Conservation (phyloP, 2,797 vertebrate species). For the Danio albolineatus region DNA sequence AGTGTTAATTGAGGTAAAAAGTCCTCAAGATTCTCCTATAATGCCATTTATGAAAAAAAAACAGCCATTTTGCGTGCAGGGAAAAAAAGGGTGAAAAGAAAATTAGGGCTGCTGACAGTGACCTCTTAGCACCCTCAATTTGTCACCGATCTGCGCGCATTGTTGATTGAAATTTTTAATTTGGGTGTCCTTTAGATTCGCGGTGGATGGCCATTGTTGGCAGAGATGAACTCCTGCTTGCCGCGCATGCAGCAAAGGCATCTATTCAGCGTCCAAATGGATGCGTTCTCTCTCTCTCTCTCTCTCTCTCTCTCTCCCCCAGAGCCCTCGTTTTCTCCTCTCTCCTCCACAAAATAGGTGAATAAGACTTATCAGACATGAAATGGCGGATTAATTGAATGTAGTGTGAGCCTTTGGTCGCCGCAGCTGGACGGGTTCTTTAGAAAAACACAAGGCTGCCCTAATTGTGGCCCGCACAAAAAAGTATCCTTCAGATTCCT, state of each 20-base stretch:
- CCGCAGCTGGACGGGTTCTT: constrained; percentile 88
- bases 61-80: constrained; percentile 76
- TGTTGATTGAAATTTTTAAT: constrained; percentile 95
- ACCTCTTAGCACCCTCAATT: constrained; percentile 86
- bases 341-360: constrained; percentile 78
- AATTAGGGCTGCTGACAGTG: constrained; percentile 77
- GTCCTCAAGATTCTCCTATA: constrained; percentile 84
- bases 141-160: constrained; percentile 88
- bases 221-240: constrained; percentile 86
- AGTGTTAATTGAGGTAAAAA: constrained; percentile 82
- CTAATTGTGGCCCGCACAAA: constrained; percentile 94
- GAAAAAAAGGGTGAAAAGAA: constrained; percentile 68
- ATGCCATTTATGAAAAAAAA: constrained; percentile 77
- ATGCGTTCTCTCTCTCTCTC: constrained; percentile 73
- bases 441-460: constrained; percentile 89
- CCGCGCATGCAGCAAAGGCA: constrained; percentile 74
- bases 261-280: constrained; percentile 85
- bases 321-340: constrained; percentile 29
- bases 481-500: constrained; percentile 98
- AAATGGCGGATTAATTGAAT: constrained; percentile 98
- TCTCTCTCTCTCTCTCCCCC: constrained; percentile 33
- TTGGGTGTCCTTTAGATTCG: constrained; percentile 89
- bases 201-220: constrained; percentile 84
- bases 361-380: constrained; percentile 90
- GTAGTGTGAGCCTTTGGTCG: constrained; percentile 90